A percentile compares a stretch with the other conserved stretches of the same genome.
Evolutionary conservation across 2,888 invertebrate genomes (phyloP).

Genomic region (Caenorhabditis virilis): DNA sequence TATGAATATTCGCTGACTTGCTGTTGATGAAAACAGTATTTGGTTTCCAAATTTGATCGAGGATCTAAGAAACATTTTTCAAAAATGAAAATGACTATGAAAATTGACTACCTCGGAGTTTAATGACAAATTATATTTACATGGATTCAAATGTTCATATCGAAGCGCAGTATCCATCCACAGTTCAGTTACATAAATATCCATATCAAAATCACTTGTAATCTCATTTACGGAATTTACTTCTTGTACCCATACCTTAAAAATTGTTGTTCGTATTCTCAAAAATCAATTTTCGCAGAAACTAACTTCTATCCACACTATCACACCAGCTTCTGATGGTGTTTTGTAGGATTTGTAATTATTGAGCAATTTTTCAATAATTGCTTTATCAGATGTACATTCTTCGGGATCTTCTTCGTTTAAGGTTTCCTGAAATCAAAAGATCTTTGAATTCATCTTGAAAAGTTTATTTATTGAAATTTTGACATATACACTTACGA

Average conservation of each 20-base stretch:
- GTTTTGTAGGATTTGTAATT: slow-evolving; percentile 58
- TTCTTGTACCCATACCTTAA: slow-evolving; percentile 65
- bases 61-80: slow-evolving; percentile 39
- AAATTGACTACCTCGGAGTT: slow-evolving; percentile 50
- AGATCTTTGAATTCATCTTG: too few species aligned
- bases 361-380: slow-evolving; percentile 55
- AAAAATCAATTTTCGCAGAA: too few species aligned
- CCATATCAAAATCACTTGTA: slow-evolving; percentile 65
- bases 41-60: slow-evolving; percentile 67
- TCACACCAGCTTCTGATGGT: slow-evolving; percentile 60
- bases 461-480: too few species aligned
- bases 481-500: neutral
- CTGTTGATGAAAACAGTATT: slow-evolving; percentile 66
- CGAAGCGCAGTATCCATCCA: slow-evolving; percentile 58
- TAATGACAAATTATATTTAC: slow-evolving; percentile 64
- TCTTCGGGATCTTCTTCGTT: slow-evolving; percentile 33
- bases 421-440: slow-evolving; percentile 10
- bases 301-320: slow-evolving; percentile 63
- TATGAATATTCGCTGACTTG: slow-evolving; percentile 62
- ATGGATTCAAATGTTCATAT: slow-evolving; percentile 63
- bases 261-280: neutral
- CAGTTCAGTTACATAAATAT: slow-evolving; percentile 64
- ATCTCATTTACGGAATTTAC: slow-evolving; percentile 65
- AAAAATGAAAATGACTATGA: neutral
- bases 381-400: slow-evolving; percentile 61